These are phyloP conservation scores for Rhyacophila evoluta DNA, from an alignment of 2,888 invertebrate species.

Conservation along the genomic window DNA sequence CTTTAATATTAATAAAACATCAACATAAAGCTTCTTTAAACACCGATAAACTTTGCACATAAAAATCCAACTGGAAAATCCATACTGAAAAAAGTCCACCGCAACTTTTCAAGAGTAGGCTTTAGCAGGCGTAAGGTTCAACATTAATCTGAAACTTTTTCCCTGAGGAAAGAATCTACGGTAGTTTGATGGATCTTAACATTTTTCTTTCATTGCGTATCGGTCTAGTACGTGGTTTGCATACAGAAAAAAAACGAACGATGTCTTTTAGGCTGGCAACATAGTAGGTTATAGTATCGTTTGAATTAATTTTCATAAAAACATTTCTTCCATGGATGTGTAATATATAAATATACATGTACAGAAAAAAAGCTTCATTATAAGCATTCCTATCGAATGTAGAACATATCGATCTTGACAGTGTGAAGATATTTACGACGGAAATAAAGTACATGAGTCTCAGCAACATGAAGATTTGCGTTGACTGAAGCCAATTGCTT, in stretches of 20 bases:
- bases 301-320: too few relatives aligned
- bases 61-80: conserved; percentile 2
- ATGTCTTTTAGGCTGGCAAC: background rate
- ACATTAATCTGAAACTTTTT: conserved; percentile 22
- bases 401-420: too few relatives aligned
- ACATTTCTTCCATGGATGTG: too few relatives aligned
- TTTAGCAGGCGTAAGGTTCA: background rate
- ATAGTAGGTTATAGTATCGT: too few relatives aligned
- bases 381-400: too few relatives aligned
- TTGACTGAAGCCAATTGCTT: too few relatives aligned
- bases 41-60: background rate
- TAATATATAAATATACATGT: too few relatives aligned
- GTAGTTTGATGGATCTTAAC: conserved; percentile 24
- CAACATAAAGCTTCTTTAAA: background rate
- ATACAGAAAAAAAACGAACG: conserved; percentile 2
- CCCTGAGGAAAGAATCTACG: conserved; percentile 16
- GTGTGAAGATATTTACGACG: too few relatives aligned
- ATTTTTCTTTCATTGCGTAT: conserved; percentile 19
- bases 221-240: conserved; percentile 22
- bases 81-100: conserved; percentile 9
- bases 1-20: background rate
- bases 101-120: conserved; percentile 7
- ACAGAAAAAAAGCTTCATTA: too few relatives aligned
- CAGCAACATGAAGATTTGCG: too few relatives aligned
- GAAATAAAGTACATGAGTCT: too few relatives aligned